A percentile compares a stretch with the other conserved stretches of the same genome.
Evolutionary conservation across 2,888 invertebrate species (phyloP).

Genomic region (Schrankia costaestrigalis): DNA sequence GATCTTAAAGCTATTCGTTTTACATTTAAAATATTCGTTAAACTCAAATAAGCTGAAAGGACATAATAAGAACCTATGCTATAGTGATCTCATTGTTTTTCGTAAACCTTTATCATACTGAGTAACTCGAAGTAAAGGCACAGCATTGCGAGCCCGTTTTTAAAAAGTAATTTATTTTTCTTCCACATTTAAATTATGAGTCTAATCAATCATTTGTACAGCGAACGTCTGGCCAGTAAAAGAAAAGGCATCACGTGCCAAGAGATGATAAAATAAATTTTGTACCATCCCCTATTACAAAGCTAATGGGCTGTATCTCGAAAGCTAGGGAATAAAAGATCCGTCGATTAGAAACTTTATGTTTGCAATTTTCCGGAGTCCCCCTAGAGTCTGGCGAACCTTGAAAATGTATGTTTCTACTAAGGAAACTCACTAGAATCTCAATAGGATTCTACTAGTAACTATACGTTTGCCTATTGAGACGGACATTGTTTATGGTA

Average conservation of each 20-base stretch:
- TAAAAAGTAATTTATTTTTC: no score
- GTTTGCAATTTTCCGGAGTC: constrained; percentile 73
- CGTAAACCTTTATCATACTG: no score
- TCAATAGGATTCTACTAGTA: background rate
- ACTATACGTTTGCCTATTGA: no score
- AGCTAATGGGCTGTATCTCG: constrained; percentile 79
- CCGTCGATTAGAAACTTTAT: constrained; percentile 80
- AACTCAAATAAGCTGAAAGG: no score
- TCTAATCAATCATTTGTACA: constrained; percentile 37
- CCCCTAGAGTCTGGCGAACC: constrained; percentile 45
- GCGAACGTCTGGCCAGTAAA: constrained; percentile 41
- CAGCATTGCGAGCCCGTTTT: no score
- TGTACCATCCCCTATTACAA: constrained; percentile 74
- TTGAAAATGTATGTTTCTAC: constrained; percentile 42
- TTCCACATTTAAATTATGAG: constrained; percentile 30
- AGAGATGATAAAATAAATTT: constrained; percentile 79
- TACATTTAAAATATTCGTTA: no score
- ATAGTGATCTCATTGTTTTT: no score
- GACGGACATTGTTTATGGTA: no score
- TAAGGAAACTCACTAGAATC: constrained; percentile 15
- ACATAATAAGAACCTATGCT: no score
- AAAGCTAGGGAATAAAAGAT: constrained; percentile 77
- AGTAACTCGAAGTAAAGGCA: no score
- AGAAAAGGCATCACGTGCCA: constrained; percentile 77
- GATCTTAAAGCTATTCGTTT: no score